These are phyloP conservation scores for Lindbergichthys nudifrons DNA, from an alignment of 2,797 vertebrate genomes.

Conservation along the genomic window DNA sequence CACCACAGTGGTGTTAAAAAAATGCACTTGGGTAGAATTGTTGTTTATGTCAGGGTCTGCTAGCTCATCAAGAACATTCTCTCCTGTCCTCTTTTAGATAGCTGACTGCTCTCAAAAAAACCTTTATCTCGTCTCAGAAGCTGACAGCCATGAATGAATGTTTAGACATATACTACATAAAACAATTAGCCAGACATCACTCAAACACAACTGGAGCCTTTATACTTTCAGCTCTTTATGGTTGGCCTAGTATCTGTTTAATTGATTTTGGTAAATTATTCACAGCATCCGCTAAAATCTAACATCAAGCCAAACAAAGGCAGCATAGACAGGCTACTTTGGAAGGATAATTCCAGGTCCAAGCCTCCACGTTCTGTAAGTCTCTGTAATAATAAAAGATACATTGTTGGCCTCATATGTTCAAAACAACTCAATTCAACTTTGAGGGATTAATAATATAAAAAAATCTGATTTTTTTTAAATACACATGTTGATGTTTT, in stretches of 20 bases:
- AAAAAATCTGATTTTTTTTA: slow-evolving; percentile 6
- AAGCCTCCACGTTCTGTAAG: slow-evolving; percentile 9
- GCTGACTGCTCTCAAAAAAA: slow-evolving; percentile 20
- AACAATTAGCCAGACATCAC: slow-evolving; percentile 44
- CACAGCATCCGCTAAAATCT: slow-evolving; percentile 35
- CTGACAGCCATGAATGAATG: slow-evolving; percentile 49
- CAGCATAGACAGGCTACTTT: slow-evolving; percentile 1
- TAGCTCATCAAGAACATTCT: slow-evolving; percentile 27
- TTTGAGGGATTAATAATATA: not conserved
- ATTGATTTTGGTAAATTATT: slow-evolving; percentile 48
- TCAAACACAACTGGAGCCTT: slow-evolving; percentile 34
- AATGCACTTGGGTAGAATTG: slow-evolving; percentile 34
- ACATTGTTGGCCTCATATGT: slow-evolving; percentile 2
- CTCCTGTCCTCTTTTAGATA: slow-evolving; percentile 10
- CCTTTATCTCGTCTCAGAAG: slow-evolving; percentile 7
- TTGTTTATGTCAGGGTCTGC: slow-evolving; percentile 23
- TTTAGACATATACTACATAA: slow-evolving; percentile 34
- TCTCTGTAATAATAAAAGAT: slow-evolving; percentile 21
- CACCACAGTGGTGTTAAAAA: slow-evolving; percentile 41
- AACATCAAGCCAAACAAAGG: slow-evolving; percentile 33
- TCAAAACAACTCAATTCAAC: not conserved
- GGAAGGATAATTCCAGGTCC: not conserved
- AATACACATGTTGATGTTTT: slow-evolving; percentile 13
- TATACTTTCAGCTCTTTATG: slow-evolving; percentile 22
- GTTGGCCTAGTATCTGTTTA: slow-evolving; percentile 31